Evolutionary conservation across 37 sponge, comb jelly and placozoan species (phyloP), one percentile per base, ranked within the genome.

Genomic region (Halisarca cf. caerulea): DNA sequence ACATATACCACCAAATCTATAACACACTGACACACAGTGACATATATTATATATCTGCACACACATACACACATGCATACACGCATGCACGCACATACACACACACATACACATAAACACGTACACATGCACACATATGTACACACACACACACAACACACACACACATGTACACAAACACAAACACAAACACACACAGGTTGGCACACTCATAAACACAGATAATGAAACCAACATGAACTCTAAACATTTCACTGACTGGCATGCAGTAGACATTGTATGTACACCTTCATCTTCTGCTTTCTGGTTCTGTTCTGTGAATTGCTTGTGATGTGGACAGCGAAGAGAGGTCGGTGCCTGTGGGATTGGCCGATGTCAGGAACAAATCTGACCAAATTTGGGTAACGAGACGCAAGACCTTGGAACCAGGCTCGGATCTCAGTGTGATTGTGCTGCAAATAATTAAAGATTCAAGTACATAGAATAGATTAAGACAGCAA

Each of bases 311-410:
- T 42, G 1, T 66, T 54, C n/a, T 43, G n/a, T 14, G 41, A 7
- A n/a, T 32, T 23, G 37, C 78, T 80, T 6, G 88, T 85, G 51
- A 93, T 47, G 80, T 85, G 88, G 5, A 93, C 71, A 18, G 94
- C 94, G 38, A 93, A 58, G n/a, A 93, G 84, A 44, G 74, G 70
- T n/a, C 78, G 57, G 24, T 28, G 54, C 14, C 62, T 45, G 61
- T 87, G 55, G n/a, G 88, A 85, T 73, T 84, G 54, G 21, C 94
- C 94, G 32, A 93, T 93, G 70, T 87, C 77, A 14, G 24, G 30
- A 21, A 79, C 77, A 57, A 87, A 30, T 8, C 47, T 54, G 43
- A 93, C 83, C 30, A n/a, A 11, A 21, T 51, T 25, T 27, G 85
- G 70, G 70, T 93, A 66, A 0, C 47, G 32, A 11, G 17, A 57